phyloP scores from a whole-genome alignment of 2,888 invertebrate species.

The Andrena chrysosceles region DNA sequence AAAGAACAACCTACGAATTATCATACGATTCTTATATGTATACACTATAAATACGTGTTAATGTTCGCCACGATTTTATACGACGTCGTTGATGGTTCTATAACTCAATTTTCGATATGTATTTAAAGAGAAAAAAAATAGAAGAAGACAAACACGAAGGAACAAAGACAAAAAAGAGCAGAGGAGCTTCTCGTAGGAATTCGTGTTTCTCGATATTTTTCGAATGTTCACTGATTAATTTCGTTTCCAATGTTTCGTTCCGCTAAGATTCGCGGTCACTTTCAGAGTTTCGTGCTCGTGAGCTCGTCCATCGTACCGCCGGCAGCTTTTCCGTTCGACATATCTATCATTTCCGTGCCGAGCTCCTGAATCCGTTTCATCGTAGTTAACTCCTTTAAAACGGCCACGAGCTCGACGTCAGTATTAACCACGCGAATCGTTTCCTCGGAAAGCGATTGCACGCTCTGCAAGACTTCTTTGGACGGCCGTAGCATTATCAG shows the following conservation, averaged over 20 bases:
- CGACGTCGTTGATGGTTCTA: slow-evolving; percentile 51
- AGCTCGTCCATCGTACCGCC: slow-evolving; percentile 26
- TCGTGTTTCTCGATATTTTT: background rate
- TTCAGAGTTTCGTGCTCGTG: slow-evolving; percentile 64
- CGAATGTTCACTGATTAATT: background rate
- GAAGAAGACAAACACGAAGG: slow-evolving; percentile 4
- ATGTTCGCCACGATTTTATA: slow-evolving; percentile 61
- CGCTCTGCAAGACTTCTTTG: slow-evolving; percentile 68
- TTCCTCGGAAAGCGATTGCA: slow-evolving; percentile 72
- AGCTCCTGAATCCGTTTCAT: slow-evolving; percentile 25
- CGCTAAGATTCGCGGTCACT: background rate
- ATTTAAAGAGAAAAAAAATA: slow-evolving; percentile 8
- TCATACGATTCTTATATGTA: slow-evolving; percentile 40
- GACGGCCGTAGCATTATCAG: slow-evolving; percentile 74
- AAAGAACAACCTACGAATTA: slow-evolving; percentile 40
- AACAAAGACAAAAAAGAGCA: background rate
- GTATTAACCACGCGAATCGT: slow-evolving; percentile 72
- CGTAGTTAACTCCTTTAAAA: slow-evolving; percentile 60
- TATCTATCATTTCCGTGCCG: slow-evolving; percentile 42
- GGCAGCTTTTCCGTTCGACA: slow-evolving; percentile 27
- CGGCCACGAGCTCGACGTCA: slow-evolving; percentile 73
- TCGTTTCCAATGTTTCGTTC: background rate
- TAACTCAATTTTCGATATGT: slow-evolving; percentile 41
- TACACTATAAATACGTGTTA: slow-evolving; percentile 51
- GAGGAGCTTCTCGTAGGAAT: background rate